Percentiles rank a stretch among this genome's conserved stretches.
Conservation (phyloP, 2,888 invertebrate genomes). For the Scrobipalpa atriplicella region DNA sequence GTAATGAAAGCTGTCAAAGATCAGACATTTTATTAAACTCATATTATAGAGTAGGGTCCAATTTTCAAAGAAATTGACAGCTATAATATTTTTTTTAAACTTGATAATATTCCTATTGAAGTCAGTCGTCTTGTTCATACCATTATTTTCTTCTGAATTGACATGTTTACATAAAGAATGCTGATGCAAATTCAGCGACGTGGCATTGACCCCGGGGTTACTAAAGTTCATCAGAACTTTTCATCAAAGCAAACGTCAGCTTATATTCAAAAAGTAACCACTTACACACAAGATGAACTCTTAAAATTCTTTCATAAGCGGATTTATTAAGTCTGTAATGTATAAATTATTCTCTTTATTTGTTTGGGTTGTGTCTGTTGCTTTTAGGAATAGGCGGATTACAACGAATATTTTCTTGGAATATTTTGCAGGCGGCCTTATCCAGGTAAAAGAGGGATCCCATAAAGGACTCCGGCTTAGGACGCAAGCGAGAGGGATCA, state of each 20-base stretch:
- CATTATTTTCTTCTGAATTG: neutral
- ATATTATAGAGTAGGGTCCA: too few species aligned
- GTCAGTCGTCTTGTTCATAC: neutral
- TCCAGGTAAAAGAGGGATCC: constrained; percentile 28
- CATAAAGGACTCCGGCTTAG: constrained; percentile 25
- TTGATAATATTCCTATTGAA: too few species aligned
- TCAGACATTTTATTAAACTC: neutral
- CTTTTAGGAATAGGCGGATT: constrained; percentile 25
- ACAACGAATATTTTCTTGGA: constrained; percentile 2
- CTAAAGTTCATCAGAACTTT: neutral
- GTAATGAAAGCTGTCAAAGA: neutral
- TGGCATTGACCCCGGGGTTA: constrained; percentile 20
- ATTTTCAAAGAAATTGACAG: too few species aligned
- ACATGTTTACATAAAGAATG: constrained; percentile 19
- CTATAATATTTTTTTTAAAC: too few species aligned
- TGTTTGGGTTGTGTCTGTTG: constrained; percentile 18
- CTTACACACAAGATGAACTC: neutral
- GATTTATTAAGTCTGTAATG: neutral
- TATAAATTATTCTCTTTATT: constrained; percentile 5
- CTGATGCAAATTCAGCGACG: constrained; percentile 9
- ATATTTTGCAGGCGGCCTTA: neutral
- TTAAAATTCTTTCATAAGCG: constrained; percentile 1
- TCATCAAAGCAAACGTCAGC: neutral
- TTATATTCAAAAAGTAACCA: neutral
- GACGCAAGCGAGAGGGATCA: constrained; percentile 25